phyloP scores from a whole-genome alignment of 2,888 invertebrate genomes.

The Scaptomyza flava region DNA sequence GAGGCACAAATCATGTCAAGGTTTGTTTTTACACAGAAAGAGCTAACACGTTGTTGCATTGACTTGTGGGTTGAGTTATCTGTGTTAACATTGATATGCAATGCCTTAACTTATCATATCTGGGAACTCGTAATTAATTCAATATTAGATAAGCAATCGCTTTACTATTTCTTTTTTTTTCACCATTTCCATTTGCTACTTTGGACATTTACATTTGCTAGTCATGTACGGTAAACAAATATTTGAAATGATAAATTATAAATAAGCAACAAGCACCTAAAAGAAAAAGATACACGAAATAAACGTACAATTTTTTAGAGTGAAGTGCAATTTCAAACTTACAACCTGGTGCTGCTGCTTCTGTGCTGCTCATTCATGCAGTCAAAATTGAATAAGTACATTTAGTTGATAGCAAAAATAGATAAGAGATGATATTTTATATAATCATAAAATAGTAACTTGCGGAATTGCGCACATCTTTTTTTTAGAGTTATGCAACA shows the following conservation, averaged over 20 bases:
- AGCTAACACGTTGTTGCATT: constrained; percentile 7
- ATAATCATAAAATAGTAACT: neutral
- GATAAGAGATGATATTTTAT: neutral
- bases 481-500: neutral
- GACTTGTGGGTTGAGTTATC: constrained; percentile 19
- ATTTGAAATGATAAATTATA: constrained; percentile 13
- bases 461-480: constrained; percentile 1
- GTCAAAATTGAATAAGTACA: constrained; percentile 7
- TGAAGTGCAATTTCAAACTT: constrained; percentile 12
- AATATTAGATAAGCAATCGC: constrained; percentile 29
- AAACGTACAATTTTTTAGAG: neutral
- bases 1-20: constrained; percentile 45
- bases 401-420: constrained; percentile 15
- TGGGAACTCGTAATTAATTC: constrained; percentile 32
- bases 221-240: constrained; percentile 1
- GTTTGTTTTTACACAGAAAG: constrained; percentile 6
- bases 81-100: constrained; percentile 45
- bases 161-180: neutral
- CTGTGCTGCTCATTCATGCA: constrained; percentile 11
- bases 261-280: neutral
- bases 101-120: constrained; percentile 28
- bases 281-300: neutral
- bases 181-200: neutral
- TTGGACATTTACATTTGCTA: constrained; percentile 1
- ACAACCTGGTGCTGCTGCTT: constrained; percentile 7